Percentiles rank a stretch among this genome's conserved stretches.
phyloP scores from a whole-genome alignment of 2,797 vertebrate species.

The Adrianichthys oophorus region DNA sequence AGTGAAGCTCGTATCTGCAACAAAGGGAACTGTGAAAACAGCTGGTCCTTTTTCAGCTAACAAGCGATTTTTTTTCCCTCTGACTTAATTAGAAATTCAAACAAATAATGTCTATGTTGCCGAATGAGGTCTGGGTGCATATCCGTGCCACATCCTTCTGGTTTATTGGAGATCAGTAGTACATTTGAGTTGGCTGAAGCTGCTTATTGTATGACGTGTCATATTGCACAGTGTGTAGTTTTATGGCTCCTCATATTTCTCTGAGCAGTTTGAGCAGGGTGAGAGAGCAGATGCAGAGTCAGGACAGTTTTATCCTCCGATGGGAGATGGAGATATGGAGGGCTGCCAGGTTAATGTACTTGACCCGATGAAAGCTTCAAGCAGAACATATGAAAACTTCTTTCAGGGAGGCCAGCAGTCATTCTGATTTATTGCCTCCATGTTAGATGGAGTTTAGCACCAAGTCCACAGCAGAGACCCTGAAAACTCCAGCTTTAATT shows the following conservation, averaged over 20 bases:
- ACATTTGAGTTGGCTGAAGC: conserved; percentile 22
- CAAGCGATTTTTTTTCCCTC: too few relatives aligned
- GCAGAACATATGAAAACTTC: conserved; percentile 69
- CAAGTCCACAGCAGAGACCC: conserved; percentile 40
- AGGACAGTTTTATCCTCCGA: conserved; percentile 42
- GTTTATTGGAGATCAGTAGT: conserved; percentile 24
- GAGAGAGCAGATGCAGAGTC: conserved; percentile 40
- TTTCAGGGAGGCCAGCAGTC: conserved; percentile 55
- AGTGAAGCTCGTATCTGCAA: too few relatives aligned
- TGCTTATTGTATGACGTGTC: conserved; percentile 33
- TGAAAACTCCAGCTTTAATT: conserved; percentile 45
- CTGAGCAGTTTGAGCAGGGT: conserved; percentile 17
- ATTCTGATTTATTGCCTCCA: conserved; percentile 71
- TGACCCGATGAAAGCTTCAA: conserved; percentile 74
- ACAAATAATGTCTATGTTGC: too few relatives aligned
- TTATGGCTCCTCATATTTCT: conserved; percentile 46
- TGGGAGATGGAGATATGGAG: conserved; percentile 54
- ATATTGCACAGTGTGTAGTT: conserved; percentile 39
- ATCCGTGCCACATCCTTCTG: conserved; percentile 3
- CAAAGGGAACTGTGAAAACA: too few relatives aligned
- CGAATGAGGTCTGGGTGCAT: not conserved
- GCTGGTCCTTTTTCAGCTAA: too few relatives aligned
- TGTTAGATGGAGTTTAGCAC: conserved; percentile 61
- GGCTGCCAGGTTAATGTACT: conserved; percentile 76
- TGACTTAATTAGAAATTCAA: too few relatives aligned